Base-by-base conservation (phyloP, 2,113 vertebrate species). In the Bubo bubo region DNA sequence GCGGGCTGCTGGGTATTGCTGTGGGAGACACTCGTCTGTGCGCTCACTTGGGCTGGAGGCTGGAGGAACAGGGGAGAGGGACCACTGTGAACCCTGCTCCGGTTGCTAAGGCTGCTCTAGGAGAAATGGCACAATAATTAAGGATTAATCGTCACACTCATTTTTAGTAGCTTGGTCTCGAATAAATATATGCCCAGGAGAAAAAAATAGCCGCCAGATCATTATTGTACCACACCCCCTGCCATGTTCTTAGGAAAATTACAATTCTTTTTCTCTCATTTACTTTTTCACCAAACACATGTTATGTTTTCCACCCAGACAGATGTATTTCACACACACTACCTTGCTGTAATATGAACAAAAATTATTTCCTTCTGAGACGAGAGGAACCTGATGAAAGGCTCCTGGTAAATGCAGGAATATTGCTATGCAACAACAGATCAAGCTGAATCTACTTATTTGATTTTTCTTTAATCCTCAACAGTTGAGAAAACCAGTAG, bases 341-440 rank as follows among this genome's bases (percentile, higher is more conserved):
- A 73, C 93, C 71, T 94, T 90, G 45, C 84, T 91, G 74, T 79
- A 95, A 86, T 90, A 71, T 1, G 71, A 86, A 90, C 13, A 86
- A 90, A 87, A 95, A 73, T 79, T 73, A 62, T 76, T 93, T 96
- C 96, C 84, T 96, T 96, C 81, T 96, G 91, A 96, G 86, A 89
- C 63, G 35, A 96, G 94, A 93, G 73, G 71, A 85, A 67, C 75
- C 85, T 93, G 74, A 96, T 94, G 93, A 84, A 94, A 97, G 95
- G 73, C 55, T 96, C 59, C 72, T 86, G 56, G 39, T 93, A 86
- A 94, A 93, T 59, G 75, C 59, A 84, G 60, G 88, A 71, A 75
- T 92, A 96, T 81, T 96, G 93, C 96, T 96, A 91, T 92, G 93
- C 94, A 96, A 91, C 93, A 92, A 70, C 58, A 90, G 62, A 83